These are phyloP conservation scores for Anoplophora glabripennis DNA, from an alignment of 1,140 invertebrate genomes.

Conservation along the genomic window DNA sequence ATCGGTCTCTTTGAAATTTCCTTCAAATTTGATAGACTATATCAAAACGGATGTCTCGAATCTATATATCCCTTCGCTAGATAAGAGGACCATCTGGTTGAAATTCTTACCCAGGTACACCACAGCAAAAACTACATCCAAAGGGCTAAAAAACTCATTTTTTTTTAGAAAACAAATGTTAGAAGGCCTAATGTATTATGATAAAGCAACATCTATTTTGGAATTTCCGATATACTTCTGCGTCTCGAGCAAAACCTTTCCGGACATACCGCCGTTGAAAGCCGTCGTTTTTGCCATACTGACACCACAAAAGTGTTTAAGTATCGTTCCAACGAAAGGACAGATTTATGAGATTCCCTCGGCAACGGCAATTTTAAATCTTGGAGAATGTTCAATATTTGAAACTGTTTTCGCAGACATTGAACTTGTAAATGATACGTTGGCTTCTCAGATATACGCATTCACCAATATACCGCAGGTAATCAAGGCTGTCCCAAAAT, in stretches of 20 bases:
- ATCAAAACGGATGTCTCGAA: slow-evolving; percentile 22
- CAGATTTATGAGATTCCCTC: slow-evolving; percentile 8
- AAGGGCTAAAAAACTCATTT: background rate
- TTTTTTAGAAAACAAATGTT: slow-evolving; percentile 13
- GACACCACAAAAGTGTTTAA: slow-evolving; percentile 25
- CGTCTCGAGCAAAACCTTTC: slow-evolving; percentile 22
- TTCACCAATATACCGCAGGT: slow-evolving; percentile 38
- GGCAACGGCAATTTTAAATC: slow-evolving; percentile 25
- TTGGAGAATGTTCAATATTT: slow-evolving; percentile 32
- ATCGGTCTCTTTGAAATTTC: slow-evolving; percentile 30
- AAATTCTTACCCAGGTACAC: slow-evolving; percentile 33
- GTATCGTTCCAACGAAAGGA: slow-evolving; percentile 8
- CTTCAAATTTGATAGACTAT: slow-evolving; percentile 25
- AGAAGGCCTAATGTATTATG: slow-evolving; percentile 22
- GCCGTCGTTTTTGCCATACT: slow-evolving; percentile 31
- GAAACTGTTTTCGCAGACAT: slow-evolving; percentile 33
- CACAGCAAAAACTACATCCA: background rate
- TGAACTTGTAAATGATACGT: slow-evolving; percentile 28
- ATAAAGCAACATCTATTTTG: slow-evolving; percentile 25
- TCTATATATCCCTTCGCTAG: slow-evolving; percentile 21
- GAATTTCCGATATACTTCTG: slow-evolving; percentile 32
- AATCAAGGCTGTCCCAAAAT: background rate
- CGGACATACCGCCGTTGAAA: slow-evolving; percentile 28
- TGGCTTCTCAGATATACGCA: slow-evolving; percentile 28
- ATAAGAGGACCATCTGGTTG: slow-evolving; percentile 21